phyloP scores from a whole-genome alignment of 2,113 vertebrate genomes.

The Syrrhaptes paradoxus region DNA sequence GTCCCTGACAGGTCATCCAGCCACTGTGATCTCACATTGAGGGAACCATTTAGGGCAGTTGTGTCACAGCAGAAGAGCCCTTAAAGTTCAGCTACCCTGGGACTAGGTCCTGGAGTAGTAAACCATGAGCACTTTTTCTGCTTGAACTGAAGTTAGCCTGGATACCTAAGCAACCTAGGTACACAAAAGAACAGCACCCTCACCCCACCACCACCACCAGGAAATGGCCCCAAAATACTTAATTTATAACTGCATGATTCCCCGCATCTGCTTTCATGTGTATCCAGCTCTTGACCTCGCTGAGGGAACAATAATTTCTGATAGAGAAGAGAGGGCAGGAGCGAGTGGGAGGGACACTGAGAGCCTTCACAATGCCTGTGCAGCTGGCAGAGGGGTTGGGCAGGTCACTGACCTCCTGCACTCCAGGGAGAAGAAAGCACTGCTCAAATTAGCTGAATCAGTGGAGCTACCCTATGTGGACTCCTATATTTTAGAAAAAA shows the following conservation, averaged over 20 bases:
- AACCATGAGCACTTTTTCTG: background rate
- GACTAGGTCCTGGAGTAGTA: background rate
- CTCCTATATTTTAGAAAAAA: background rate
- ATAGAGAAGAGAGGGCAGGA: background rate
- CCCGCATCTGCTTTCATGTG: background rate
- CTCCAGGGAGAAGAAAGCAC: background rate
- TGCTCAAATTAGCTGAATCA: background rate
- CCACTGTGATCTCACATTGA: background rate
- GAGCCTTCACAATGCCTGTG: background rate
- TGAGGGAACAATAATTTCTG: background rate
- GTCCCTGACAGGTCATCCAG: background rate
- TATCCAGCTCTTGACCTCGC: background rate
- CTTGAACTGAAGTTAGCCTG: background rate
- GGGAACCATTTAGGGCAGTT: background rate
- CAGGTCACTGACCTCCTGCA: background rate
- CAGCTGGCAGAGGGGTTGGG: background rate
- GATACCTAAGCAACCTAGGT: background rate
- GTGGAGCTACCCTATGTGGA: background rate
- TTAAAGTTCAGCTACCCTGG: background rate
- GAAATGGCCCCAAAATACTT: background rate
- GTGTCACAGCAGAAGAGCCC: background rate
- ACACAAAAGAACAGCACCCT: background rate
- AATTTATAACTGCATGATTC: background rate
- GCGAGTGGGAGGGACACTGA: rapidly evolving
- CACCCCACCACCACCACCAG: background rate